Evolutionary conservation across 64 coral and sea anemone genomes (phyloP).

Genomic region (Anthopleura sola): DNA sequence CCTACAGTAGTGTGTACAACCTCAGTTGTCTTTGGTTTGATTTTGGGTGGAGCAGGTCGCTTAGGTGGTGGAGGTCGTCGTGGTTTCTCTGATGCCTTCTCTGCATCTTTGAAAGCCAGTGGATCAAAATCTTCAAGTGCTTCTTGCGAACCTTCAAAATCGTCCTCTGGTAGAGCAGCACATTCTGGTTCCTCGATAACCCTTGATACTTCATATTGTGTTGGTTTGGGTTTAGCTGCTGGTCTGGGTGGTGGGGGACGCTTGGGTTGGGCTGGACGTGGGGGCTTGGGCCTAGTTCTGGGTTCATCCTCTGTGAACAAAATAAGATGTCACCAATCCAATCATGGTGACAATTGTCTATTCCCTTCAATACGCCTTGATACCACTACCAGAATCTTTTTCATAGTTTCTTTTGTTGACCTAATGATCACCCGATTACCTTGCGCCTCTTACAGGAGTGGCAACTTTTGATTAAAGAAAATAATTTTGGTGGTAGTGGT

Average conservation of each 20-base stretch:
- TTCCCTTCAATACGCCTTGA: too few species aligned
- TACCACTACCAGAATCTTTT: too few species aligned
- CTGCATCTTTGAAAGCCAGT: neutral
- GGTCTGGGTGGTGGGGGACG: slow-evolving; percentile 72
- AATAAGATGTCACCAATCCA: neutral
- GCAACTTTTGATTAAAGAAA: too few species aligned
- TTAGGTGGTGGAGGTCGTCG: slow-evolving; percentile 73
- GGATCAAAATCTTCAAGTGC: slow-evolving; percentile 71
- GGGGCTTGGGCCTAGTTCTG: neutral
- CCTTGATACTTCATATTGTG: neutral
- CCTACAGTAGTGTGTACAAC: neutral
- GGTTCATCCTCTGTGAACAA: neutral
- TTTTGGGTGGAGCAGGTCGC: slow-evolving; percentile 51
- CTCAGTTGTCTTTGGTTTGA: neutral
- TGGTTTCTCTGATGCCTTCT: slow-evolving; percentile 32
- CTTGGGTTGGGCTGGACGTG: slow-evolving; percentile 44
- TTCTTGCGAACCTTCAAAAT: slow-evolving; percentile 12
- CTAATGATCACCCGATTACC: too few species aligned
- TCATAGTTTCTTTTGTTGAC: too few species aligned
- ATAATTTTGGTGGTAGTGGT: too few species aligned
- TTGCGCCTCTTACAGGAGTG: too few species aligned
- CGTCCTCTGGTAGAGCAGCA: neutral
- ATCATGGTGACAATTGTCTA: neutral
- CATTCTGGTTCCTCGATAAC: neutral
- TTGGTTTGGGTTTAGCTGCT: slow-evolving; percentile 26